These are phyloP conservation scores for Bombus sibiricus DNA, from an alignment of 1,140 invertebrate genomes.

Conservation along the genomic window DNA sequence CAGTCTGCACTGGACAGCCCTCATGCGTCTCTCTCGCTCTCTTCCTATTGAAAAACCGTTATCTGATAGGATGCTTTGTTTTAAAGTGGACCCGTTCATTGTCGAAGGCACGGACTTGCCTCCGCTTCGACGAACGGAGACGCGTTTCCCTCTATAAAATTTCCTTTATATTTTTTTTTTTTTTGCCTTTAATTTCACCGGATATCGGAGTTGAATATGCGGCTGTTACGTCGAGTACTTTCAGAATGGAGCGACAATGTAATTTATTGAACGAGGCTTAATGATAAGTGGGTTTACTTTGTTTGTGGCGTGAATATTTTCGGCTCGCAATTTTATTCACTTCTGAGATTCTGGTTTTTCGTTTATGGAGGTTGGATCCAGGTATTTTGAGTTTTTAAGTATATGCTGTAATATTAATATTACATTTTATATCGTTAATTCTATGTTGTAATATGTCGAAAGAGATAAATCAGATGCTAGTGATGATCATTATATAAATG, in stretches of 20 bases:
- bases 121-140: slow-evolving; percentile 25
- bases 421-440: too few species aligned
- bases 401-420: too few species aligned
- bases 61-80: slow-evolving; percentile 80
- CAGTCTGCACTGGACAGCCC: slow-evolving; percentile 81
- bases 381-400: too few species aligned
- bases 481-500: too few species aligned
- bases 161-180: background rate
- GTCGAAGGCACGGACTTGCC: slow-evolving; percentile 68
- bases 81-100: slow-evolving; percentile 79
- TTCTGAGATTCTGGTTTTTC: too few species aligned
- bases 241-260: background rate
- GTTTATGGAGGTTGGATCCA: too few species aligned
- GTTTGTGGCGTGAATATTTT: too few species aligned
- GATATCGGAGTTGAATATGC: background rate
- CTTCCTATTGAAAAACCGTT: slow-evolving; percentile 77
- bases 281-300: too few species aligned
- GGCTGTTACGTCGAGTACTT: background rate
- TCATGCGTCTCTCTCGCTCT: slow-evolving; percentile 73
- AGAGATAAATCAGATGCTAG: too few species aligned
- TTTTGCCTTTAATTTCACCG: background rate
- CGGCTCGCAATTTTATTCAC: too few species aligned
- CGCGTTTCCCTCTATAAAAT: slow-evolving; percentile 28
- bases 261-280: background rate
- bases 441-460: too few species aligned